phyloP scores from a whole-genome alignment of 2,797 vertebrate species.

The Propithecus perrieri region DNA sequence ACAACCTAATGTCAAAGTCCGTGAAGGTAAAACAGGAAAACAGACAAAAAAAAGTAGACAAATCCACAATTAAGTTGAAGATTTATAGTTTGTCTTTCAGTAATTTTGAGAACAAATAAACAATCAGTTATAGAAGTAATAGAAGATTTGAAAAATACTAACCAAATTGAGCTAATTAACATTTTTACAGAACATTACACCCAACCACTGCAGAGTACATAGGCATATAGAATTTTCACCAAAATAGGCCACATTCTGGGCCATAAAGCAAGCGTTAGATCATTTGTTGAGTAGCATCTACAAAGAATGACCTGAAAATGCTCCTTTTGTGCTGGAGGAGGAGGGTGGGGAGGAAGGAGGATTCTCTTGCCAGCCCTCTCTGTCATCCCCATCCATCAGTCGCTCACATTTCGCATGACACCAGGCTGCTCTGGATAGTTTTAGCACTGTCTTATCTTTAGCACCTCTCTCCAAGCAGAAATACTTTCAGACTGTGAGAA shows the following conservation, averaged over 20 bases:
- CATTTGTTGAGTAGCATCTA: neutral
- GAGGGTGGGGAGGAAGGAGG: neutral
- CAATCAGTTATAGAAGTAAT: neutral
- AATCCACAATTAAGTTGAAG: neutral
- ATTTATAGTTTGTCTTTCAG: neutral
- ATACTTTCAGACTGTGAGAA: neutral
- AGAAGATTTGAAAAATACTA: neutral
- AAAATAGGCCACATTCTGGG: neutral
- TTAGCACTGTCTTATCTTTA: neutral
- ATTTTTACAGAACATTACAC: neutral
- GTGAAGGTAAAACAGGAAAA: neutral
- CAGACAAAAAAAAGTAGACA: neutral
- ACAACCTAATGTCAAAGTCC: neutral
- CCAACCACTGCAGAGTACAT: neutral
- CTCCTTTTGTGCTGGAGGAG: neutral
- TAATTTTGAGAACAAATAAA: neutral
- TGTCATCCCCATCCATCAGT: neutral
- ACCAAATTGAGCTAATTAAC: neutral
- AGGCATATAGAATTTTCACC: neutral
- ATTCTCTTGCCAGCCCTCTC: neutral
- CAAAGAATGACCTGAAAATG: neutral
- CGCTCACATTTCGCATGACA: neutral
- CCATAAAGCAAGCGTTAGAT: neutral
- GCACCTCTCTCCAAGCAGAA: neutral
- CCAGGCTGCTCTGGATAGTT: neutral